A percentile compares a stretch with the other conserved stretches of the same genome.
These are phyloP conservation scores for Helicoverpa assulta DNA, from an alignment of 2,888 invertebrate genomes.

Conservation along the genomic window DNA sequence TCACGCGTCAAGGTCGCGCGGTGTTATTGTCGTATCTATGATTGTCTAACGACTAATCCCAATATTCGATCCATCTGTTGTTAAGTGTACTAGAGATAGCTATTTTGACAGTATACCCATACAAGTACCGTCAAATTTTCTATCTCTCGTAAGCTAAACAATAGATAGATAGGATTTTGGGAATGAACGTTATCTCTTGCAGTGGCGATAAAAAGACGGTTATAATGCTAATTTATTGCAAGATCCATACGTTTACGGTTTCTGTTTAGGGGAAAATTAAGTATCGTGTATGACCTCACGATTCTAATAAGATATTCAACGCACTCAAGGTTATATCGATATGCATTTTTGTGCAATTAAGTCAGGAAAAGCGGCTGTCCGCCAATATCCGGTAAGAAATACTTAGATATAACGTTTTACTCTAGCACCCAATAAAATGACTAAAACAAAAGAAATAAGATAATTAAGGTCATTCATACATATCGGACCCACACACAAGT, in stretches of 20 bases:
- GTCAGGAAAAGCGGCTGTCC: neutral
- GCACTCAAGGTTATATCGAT: neutral
- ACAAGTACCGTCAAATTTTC: no score
- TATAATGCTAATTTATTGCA: slow-evolving; percentile 11
- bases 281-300: neutral
- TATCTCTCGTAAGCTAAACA: no score
- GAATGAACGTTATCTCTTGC: slow-evolving; percentile 12
- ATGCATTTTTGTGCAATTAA: neutral
- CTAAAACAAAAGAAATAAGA: no score
- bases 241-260: neutral
- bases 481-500: no score
- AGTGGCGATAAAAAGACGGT: slow-evolving; percentile 15
- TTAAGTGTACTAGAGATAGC: no score
- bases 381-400: neutral
- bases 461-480: no score
- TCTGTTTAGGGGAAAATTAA: neutral
- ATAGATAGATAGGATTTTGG: no score
- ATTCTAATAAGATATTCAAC: neutral
- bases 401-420: no score
- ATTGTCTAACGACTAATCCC: neutral
- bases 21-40: slow-evolving; percentile 53
- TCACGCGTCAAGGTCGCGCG: slow-evolving; percentile 52
- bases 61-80: no score
- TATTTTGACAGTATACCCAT: no score
- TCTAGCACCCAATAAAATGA: no score